phyloP scores from a whole-genome alignment of 2,113 vertebrate genomes.

The Arenaria interpres region DNA sequence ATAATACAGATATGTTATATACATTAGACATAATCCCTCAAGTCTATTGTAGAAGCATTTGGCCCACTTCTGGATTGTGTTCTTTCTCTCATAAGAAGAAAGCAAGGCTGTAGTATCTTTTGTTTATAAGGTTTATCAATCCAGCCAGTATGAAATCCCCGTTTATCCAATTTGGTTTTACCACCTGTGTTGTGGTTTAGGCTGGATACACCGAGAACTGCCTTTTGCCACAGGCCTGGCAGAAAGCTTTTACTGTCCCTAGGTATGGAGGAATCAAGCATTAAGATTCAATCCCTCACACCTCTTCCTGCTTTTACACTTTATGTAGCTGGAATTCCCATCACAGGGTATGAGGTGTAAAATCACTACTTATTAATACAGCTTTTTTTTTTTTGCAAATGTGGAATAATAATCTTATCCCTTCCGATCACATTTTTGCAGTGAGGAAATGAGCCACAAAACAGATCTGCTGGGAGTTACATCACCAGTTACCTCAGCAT shows the following conservation, averaged over 20 bases:
- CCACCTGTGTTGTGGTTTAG: not conserved
- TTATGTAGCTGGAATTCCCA: not conserved
- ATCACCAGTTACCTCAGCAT: not conserved
- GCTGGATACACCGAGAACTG: not conserved
- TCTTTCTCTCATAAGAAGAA: not conserved
- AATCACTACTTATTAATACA: not conserved
- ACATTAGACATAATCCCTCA: not conserved
- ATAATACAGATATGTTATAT: not conserved
- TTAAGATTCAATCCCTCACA: not conserved
- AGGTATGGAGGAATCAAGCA: not conserved
- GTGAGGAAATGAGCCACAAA: slow-evolving; percentile 8
- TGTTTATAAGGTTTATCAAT: not conserved
- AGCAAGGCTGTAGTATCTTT: not conserved
- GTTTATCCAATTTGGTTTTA: not conserved
- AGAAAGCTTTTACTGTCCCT: not conserved
- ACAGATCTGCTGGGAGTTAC: not conserved
- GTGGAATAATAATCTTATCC: not conserved
- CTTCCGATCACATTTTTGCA: not conserved
- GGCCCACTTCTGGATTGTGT: not conserved
- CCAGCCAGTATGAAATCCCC: not conserved
- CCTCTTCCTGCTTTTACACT: not conserved
- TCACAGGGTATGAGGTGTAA: not conserved
- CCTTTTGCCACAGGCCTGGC: not conserved
- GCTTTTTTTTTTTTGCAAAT: not conserved
- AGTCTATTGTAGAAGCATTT: not conserved